Base-by-base conservation (phyloP, 2,888 invertebrate species). In the Rhamnusium bicolor region DNA sequence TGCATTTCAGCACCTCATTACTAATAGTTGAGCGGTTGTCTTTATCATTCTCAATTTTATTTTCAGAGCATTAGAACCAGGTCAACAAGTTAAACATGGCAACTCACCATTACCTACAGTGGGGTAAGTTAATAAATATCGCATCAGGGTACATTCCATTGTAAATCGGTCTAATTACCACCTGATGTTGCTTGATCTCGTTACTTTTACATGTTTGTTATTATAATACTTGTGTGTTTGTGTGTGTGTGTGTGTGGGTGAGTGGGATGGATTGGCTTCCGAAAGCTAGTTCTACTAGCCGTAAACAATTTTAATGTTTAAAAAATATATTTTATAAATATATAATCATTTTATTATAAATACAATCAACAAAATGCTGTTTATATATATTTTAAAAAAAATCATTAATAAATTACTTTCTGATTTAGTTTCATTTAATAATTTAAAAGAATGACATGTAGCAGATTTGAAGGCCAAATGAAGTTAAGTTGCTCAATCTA, bases 11-110 rank as follows among this genome's bases (percentile, higher is more conserved):
- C 68, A 66, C 67, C 27, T 21, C 73, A 75, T 58, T 53, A 73
- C 72, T 72, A 78, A 76, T 68, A 74, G 70, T 76, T 78, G 80
- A 81, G 76, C 81, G 74, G 32, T 29, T 58, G 75, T 81, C 81
- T 79, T 79, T 79, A 82, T 81, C 78, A 76, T 79, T 81, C 77
- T 66, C 69, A 78, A 78, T 80, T 79, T 82, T 86, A 86, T 87
- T 92, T 92, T 89, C 92, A 92, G 92, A 91, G 92, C 91, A 85
- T 90, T 92, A 91, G 92, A 88, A 84, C 87, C 88, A 77, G 86
- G 86, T 81, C 88, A 88, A 85, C 86, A 87, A 85, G 87, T 84
- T 82, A 88, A 88, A 87, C 88, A 87, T 85, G 87, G 87, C 83
- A 86, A 86, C 84, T 87, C 88, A 84, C 88, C 88, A 90, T 89